Evolutionary conservation across 1,140 invertebrate genomes (phyloP).

Genomic region (Euborellia annulipes): DNA sequence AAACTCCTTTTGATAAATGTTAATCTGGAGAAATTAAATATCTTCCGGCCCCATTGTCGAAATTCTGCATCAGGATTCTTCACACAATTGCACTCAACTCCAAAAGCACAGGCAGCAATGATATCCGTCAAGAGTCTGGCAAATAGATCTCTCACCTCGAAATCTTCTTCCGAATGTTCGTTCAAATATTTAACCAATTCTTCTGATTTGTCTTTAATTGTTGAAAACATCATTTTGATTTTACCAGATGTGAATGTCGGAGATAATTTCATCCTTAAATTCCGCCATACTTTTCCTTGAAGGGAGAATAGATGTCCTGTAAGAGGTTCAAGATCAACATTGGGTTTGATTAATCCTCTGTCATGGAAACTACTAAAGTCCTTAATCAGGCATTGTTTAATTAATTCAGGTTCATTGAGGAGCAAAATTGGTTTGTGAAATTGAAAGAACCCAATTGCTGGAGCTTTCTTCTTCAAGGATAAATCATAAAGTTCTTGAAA

Average conservation of each 20-base stretch:
- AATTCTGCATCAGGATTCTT: constrained; percentile 29
- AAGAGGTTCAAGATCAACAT: no score
- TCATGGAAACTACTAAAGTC: no score
- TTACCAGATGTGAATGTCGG: constrained; percentile 31
- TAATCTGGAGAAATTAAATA: background rate
- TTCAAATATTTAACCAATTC: background rate
- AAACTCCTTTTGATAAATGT: no score
- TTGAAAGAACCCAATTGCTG: no score
- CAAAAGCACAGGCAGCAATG: constrained; percentile 39
- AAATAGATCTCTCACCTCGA: constrained; percentile 21
- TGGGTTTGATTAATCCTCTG: no score
- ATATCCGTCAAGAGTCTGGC: constrained; percentile 40
- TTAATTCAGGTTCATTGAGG: no score
- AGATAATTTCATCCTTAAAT: constrained; percentile 27
- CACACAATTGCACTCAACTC: constrained; percentile 36
- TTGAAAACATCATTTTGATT: constrained; percentile 30
- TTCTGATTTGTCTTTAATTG: constrained; percentile 7
- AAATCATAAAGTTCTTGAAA: no score
- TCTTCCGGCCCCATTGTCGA: constrained; percentile 10
- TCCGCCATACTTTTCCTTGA: constrained; percentile 25
- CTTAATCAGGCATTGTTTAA: no score
- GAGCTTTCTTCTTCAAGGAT: no score
- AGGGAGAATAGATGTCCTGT: constrained; percentile 3
- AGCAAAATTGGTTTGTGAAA: no score
- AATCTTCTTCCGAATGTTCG: constrained; percentile 17